Evolutionary conservation across 2,113 vertebrate species (phyloP), one percentile per base, ranked within the genome.

Genomic region (Promerops cafer): DNA sequence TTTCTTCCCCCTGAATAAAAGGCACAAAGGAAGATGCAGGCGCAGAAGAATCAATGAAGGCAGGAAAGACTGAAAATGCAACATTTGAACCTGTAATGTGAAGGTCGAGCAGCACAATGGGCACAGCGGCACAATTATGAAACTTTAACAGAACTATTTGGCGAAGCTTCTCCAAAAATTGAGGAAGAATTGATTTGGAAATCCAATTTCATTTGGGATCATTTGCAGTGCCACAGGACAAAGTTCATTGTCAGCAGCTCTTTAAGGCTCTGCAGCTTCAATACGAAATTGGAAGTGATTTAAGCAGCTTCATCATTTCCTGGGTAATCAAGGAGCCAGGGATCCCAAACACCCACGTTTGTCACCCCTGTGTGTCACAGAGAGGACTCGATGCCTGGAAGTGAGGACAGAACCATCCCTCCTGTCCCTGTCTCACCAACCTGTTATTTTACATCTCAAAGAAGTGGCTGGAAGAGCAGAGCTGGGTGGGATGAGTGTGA

Each of bases 401-500:
- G 35, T 0, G 69, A 70, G 60, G n/a, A 26, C 49, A 75, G 57
- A 45, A 4, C 9, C 37, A 4, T 14, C 52, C 66, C 45, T 57
- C 16, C 53, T 5, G 22, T 13, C 64, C 24, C 91, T 35, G 39
- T 19, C 47, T n/a, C 66, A n/a, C 40, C 28, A 24, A 13, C 15
- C 26, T 31, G 13, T 10, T n/a, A 9, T 33, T 49, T 79, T 1
- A 45, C n/a, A 60, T 18, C 33, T 9, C 21, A 9, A 16, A 40
- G 39, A 39, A 35, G 44, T 1, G 1, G 26, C 39, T 10, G 31
- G 11, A 39, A 20, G 74, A 69, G 40, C 59, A 17, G 61, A 93
- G 40, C 28, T 11, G 16, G 0, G 4, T 2, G 35, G 72, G 76
- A 33, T 2, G 24, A 6, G 16, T 0, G 31, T 1, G 39, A 31